phyloP scores from a whole-genome alignment of 2,888 invertebrate species.

The Eupeodes luniger region DNA sequence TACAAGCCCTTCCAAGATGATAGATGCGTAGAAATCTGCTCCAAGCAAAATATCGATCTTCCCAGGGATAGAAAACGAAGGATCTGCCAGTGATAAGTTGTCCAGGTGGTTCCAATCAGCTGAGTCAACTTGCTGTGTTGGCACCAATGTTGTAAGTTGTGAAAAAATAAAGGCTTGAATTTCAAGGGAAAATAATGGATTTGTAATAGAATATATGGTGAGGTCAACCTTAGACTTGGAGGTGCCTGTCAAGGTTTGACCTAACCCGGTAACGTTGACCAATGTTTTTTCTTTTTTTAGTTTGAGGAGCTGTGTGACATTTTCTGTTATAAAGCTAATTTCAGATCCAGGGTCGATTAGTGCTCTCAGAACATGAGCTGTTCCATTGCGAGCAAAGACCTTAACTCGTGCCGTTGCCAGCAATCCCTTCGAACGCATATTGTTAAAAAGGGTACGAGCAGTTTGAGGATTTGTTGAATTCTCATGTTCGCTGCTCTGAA shows the following conservation, averaged over 20 bases:
- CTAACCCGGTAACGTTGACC: conserved; percentile 10
- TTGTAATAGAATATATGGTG: neutral
- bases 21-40: conserved; percentile 29
- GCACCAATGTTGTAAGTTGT: neutral
- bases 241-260: conserved; percentile 29
- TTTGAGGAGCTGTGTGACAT: neutral
- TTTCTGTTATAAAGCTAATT: neutral
- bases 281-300: conserved; percentile 2
- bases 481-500: neutral
- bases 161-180: conserved; percentile 10
- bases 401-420: conserved; percentile 21
- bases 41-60: conserved; percentile 32
- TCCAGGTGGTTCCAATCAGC: neutral
- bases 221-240: conserved; percentile 24
- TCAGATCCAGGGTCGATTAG: conserved; percentile 14
- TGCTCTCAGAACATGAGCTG: conserved; percentile 2
- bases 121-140: neutral
- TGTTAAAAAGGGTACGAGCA: neutral
- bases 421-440: neutral
- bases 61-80: conserved; percentile 8
- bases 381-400: neutral
- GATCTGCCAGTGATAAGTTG: conserved; percentile 24
- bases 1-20: conserved; percentile 33
- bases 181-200: neutral
- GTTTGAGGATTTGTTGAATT: neutral